Percentiles rank a stretch among this genome's conserved stretches.
Conservation (phyloP, 2,888 invertebrate species). For the Synanthedon formicaeformis region DNA sequence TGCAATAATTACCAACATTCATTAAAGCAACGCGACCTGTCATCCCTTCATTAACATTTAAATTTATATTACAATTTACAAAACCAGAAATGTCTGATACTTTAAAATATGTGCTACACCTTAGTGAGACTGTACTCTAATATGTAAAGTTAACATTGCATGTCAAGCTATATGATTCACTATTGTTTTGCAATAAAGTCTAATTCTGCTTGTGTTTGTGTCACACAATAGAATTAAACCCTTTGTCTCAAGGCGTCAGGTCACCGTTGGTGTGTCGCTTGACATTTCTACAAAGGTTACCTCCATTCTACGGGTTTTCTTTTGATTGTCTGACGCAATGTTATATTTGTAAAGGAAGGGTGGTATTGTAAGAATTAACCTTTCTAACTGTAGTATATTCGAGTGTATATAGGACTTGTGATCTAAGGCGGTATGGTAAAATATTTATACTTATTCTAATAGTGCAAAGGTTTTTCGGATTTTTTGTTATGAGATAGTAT, state of each 20-base stretch:
- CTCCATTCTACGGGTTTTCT: conserved; percentile 54
- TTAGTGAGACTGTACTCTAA: conserved; percentile 33
- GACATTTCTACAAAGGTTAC: conserved; percentile 67
- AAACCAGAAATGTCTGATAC: conserved; percentile 41
- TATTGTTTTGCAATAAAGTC: conserved; percentile 32
- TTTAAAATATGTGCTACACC: conserved; percentile 38
- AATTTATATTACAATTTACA: conserved; percentile 46
- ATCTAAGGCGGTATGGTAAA: too few species aligned
- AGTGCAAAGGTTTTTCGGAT: too few species aligned
- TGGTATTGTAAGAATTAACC: conserved; percentile 52
- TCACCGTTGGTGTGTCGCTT: conserved; percentile 48
- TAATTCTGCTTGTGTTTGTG: conserved; percentile 26
- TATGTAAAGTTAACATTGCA: conserved; percentile 19
- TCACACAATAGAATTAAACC: conserved; percentile 50
- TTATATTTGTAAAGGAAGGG: conserved; percentile 53
- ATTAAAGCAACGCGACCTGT: conserved; percentile 41
- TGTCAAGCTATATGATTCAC: conserved; percentile 9
- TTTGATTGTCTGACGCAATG: conserved; percentile 49
- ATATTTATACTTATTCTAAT: too few species aligned
- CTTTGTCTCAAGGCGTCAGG: conserved; percentile 64
- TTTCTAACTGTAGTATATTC: conserved; percentile 17
- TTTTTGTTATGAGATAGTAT: too few species aligned
- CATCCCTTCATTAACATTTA: conserved; percentile 54
- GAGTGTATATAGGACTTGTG: too few species aligned
- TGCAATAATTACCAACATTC: conserved; percentile 35